phyloP scores from a whole-genome alignment of 1,140 invertebrate species.

The Trichonephila clavipes region DNA sequence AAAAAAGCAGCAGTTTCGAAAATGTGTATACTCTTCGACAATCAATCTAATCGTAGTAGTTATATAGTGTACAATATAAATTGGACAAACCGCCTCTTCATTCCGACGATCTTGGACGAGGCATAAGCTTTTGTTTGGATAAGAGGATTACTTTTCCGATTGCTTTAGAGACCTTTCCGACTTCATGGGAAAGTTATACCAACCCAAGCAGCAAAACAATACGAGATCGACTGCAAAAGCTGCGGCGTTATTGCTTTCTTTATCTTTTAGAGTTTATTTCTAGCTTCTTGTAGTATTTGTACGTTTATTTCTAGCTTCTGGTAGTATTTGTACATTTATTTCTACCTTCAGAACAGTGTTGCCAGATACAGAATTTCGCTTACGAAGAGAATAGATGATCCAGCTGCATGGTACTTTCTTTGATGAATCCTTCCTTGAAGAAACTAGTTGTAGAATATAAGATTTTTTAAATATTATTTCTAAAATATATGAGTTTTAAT shows the following conservation, averaged over 20 bases:
- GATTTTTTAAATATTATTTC: too few relatives aligned
- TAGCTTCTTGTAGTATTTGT: neutral
- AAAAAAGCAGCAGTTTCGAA: neutral
- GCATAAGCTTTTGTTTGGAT: neutral
- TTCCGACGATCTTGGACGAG: neutral
- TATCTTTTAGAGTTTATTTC: neutral
- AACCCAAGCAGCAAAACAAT: neutral
- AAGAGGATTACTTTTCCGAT: neutral
- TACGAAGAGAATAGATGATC: neutral
- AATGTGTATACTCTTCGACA: too few relatives aligned
- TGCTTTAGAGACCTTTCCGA: neutral
- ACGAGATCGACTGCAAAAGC: neutral
- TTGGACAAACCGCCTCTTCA: neutral
- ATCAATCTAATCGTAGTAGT: too few relatives aligned
- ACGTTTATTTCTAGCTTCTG: neutral
- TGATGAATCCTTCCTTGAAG: too few relatives aligned
- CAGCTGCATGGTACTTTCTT: neutral
- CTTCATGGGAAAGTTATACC: neutral
- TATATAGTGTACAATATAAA: neutral
- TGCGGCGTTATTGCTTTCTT: neutral
- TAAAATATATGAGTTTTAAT: too few relatives aligned
- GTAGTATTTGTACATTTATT: conserved; percentile 12
- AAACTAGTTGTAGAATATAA: too few relatives aligned
- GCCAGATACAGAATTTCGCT: neutral
- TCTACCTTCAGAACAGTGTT: neutral